Evolutionary conservation across 2,888 invertebrate species (phyloP).

Genomic region (Eristalis intricaria): DNA sequence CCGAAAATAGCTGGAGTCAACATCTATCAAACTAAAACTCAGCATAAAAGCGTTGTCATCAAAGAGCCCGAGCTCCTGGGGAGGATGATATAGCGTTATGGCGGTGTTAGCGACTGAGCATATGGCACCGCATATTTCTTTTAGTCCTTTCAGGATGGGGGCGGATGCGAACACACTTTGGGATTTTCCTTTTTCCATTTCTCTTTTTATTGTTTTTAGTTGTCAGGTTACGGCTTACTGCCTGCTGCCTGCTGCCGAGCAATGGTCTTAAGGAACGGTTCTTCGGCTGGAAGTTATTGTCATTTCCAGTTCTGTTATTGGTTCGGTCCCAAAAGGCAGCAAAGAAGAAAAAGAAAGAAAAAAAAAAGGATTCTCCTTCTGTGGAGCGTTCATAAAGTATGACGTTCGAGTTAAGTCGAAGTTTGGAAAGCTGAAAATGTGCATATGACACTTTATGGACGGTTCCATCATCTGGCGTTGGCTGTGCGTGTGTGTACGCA

Average conservation of each 20-base stretch:
- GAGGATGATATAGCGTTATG: slow-evolving; percentile 64
- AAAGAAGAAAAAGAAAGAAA: not conserved
- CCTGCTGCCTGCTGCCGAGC: slow-evolving; percentile 51
- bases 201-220: slow-evolving; percentile 69
- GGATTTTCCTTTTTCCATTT: slow-evolving; percentile 43
- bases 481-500: not conserved
- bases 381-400: slow-evolving; percentile 51
- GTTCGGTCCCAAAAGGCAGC: slow-evolving; percentile 4
- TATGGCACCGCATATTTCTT: slow-evolving; percentile 68
- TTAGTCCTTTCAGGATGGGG: slow-evolving; percentile 34
- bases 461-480: not conserved
- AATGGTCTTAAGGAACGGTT: slow-evolving; percentile 24
- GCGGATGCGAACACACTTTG: slow-evolving; percentile 57
- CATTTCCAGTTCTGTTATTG: slow-evolving; percentile 61
- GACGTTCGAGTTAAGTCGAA: slow-evolving; percentile 25
- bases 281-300: slow-evolving; percentile 49
- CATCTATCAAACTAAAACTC: slow-evolving; percentile 72
- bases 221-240: slow-evolving; percentile 57
- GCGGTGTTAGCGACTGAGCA: slow-evolving; percentile 65
- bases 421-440: slow-evolving; percentile 48
- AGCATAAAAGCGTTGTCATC: slow-evolving; percentile 71
- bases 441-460: slow-evolving; percentile 62
- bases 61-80: slow-evolving; percentile 29
- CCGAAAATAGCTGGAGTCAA: slow-evolving; percentile 51
- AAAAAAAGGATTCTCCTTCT: slow-evolving; percentile 47